Conservation (phyloP, 2,888 invertebrate genomes). For the Synanthedon formicaeformis region DNA sequence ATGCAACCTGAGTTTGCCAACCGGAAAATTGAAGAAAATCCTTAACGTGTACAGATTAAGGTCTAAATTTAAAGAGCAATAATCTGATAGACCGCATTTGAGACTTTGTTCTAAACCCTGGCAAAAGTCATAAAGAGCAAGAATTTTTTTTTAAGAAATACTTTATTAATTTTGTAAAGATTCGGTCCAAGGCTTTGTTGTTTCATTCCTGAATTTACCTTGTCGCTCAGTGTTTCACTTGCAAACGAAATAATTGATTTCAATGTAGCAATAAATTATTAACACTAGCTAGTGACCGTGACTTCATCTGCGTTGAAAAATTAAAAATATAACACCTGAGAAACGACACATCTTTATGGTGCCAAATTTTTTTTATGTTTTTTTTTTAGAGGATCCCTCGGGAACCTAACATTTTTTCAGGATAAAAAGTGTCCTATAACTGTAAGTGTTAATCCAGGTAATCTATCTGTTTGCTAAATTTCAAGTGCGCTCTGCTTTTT, state of each 20-base stretch:
- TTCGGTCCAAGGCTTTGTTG: slow-evolving; percentile 15
- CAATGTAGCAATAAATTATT: no score
- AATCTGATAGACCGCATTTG: neutral
- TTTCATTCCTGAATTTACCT: slow-evolving; percentile 15
- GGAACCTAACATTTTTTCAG: no score
- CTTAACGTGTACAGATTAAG: neutral
- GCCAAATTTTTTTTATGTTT: no score
- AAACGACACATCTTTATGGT: no score
- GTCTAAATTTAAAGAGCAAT: neutral
- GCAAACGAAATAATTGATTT: neutral
- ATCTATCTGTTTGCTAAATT: no score
- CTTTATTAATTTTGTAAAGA: slow-evolving; percentile 10
- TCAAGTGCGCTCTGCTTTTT: no score
- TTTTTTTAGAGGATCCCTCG: no score
- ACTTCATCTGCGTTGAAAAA: no score
- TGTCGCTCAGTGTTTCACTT: slow-evolving; percentile 8
- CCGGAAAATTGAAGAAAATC: neutral
- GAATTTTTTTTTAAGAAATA: slow-evolving; percentile 3
- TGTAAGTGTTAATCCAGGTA: no score
- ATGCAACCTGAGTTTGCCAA: neutral
- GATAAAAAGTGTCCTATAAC: no score
- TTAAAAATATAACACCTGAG: no score
- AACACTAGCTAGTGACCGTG: no score
- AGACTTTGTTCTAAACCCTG: neutral
- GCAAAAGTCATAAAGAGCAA: slow-evolving; percentile 4